phyloP scores from a whole-genome alignment of 2,888 invertebrate species.

The Cantharis rustica region DNA sequence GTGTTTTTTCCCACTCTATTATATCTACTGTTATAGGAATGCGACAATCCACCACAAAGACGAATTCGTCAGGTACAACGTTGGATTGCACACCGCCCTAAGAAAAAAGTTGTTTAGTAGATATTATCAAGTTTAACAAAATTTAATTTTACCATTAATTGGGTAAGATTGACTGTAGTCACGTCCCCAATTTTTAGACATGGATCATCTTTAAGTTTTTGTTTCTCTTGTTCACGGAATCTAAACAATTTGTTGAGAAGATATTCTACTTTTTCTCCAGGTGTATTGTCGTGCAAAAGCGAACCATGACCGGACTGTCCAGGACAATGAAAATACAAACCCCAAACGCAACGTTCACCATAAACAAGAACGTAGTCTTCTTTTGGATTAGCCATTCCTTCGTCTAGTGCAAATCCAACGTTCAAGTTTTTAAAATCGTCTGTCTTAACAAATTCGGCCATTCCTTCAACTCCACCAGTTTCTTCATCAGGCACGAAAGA shows the following conservation, averaged over 20 bases:
- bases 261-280: slow-evolving; percentile 79
- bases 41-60: slow-evolving; percentile 74
- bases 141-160: slow-evolving; percentile 63
- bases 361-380: slow-evolving; percentile 72
- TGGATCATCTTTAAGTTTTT: slow-evolving; percentile 67
- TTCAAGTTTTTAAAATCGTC: slow-evolving; percentile 79
- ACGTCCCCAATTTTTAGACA: slow-evolving; percentile 80
- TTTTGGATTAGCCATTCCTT: slow-evolving; percentile 76
- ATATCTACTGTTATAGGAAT: slow-evolving; percentile 69
- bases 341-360: slow-evolving; percentile 61
- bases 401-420: slow-evolving; percentile 84
- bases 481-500: slow-evolving; percentile 86
- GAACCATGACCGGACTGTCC: slow-evolving; percentile 92
- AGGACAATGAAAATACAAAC: slow-evolving; percentile 66
- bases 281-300: slow-evolving; percentile 76
- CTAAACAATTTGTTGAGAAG: slow-evolving; percentile 77
- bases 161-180: slow-evolving; percentile 83
- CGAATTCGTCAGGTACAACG: slow-evolving; percentile 62
- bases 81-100: slow-evolving; percentile 79
- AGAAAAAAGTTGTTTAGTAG: slow-evolving; percentile 27
- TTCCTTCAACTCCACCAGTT: slow-evolving; percentile 81
- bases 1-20: slow-evolving; percentile 61
- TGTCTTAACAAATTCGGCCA: slow-evolving; percentile 75
- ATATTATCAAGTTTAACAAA: not conserved
- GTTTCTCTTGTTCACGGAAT: slow-evolving; percentile 68